Percentiles rank a stretch among this genome's conserved stretches.
Evolutionary conservation across 1,140 invertebrate genomes (phyloP).

Genomic region (Sipha flava): DNA sequence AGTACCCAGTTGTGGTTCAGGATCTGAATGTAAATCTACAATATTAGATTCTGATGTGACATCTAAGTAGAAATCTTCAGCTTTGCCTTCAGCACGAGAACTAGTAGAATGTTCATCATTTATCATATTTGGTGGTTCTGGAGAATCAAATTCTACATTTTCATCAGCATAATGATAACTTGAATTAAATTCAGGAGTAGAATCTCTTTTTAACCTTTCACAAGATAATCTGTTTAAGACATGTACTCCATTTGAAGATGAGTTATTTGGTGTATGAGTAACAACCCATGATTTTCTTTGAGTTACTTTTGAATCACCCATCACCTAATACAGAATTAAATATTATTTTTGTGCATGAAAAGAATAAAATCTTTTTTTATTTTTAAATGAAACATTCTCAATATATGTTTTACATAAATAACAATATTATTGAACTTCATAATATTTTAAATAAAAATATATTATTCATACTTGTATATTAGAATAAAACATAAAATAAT

Average conservation of each 20-base stretch:
- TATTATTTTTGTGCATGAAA: too few relatives aligned
- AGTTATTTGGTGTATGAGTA: background rate
- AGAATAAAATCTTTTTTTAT: too few relatives aligned
- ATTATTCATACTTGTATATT: too few relatives aligned
- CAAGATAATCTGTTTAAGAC: background rate
- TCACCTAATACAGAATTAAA: background rate
- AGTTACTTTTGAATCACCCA: background rate
- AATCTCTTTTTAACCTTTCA: background rate
- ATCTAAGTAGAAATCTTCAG: background rate
- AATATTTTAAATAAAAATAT: too few relatives aligned
- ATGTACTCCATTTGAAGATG: background rate
- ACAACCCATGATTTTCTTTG: conserved; percentile 7
- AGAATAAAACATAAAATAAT: too few relatives aligned
- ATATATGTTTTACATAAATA: too few relatives aligned
- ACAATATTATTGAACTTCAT: too few relatives aligned
- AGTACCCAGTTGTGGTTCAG: background rate
- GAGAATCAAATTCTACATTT: background rate
- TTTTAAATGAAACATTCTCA: too few relatives aligned
- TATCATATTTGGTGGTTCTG: background rate
- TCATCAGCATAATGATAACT: conserved; percentile 1
- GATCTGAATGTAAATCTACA: background rate
- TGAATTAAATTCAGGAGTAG: background rate
- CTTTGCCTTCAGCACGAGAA: too few relatives aligned
- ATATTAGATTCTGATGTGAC: background rate
- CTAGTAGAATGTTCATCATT: background rate